These are phyloP conservation scores for Ormyrus pomaceus DNA, from an alignment of 2,888 invertebrate species.

Conservation along the genomic window DNA sequence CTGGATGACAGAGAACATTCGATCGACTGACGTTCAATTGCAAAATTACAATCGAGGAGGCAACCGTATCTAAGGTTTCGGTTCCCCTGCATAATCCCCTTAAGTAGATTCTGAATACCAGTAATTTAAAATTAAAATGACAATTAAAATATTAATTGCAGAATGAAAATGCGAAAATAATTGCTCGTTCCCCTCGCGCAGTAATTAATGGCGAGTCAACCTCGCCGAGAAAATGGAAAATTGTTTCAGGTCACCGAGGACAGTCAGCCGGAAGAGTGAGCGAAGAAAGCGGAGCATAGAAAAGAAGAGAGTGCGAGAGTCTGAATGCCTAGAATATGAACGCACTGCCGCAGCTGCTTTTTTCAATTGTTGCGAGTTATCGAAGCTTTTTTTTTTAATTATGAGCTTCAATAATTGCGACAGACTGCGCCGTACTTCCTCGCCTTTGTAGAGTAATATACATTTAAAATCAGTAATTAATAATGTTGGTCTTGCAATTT, in stretches of 20 bases:
- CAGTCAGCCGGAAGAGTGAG: not conserved
- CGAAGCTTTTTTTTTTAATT: too few relatives aligned
- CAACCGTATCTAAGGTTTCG: not conserved
- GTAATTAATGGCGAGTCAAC: conserved; percentile 30
- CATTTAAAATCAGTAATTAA: too few relatives aligned
- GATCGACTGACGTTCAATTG: not conserved
- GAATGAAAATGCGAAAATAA: conserved; percentile 30
- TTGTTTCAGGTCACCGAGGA: conserved; percentile 28
- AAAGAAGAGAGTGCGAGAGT: not conserved
- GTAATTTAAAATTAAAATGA: conserved; percentile 35
- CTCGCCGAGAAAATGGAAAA: conserved; percentile 23
- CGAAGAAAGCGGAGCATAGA: not conserved
- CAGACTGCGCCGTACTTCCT: too few relatives aligned
- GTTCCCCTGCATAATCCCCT: not conserved
- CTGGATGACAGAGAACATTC: too few relatives aligned
- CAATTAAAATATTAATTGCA: conserved; percentile 43
- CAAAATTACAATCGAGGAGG: not conserved
- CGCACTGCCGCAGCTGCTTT: too few relatives aligned
- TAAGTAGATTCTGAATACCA: not conserved
- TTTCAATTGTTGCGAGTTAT: too few relatives aligned
- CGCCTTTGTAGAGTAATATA: too few relatives aligned
- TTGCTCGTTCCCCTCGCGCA: not conserved
- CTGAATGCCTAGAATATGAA: too few relatives aligned
- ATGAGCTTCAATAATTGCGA: too few relatives aligned
- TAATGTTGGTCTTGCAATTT: too few relatives aligned